Evolutionary conservation across 2,113 vertebrate genomes (phyloP), one percentile per base, ranked within the genome.

Genomic region (Oreotrochilus melanogaster): DNA sequence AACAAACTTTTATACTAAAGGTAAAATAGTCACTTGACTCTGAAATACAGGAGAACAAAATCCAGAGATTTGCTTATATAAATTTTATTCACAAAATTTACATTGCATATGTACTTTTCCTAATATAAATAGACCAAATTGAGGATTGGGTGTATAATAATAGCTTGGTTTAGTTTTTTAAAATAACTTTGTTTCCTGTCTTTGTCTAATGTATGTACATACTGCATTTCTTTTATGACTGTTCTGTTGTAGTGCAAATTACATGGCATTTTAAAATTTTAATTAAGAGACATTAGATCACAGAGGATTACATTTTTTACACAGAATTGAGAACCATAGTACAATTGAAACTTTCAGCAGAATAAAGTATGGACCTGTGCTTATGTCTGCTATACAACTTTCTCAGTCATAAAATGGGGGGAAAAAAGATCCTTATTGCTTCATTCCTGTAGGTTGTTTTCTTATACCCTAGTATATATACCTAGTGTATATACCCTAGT

Each of bases 251-350:
- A 86, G 86, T 43, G 11, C 2, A 76, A 73, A n/a, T 53, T 94
- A 48, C 58, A 81, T 71, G 87, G 19, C 72, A 67, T 56, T 94
- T 92, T 93, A 97, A 81, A 5, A 1, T 95, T 96, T 96, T 94
- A 96, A 93, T 97, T 96, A 95, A 92, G 74, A 97, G 75, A 71
- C 83, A 95, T 81, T 93, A 89, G 53, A 91, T 82, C 88, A 94
- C 85, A 95, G 47, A 94, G 27, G 50, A 79, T 10, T 83, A 95
- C 45, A 91, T 35, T 91, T 95, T 94, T 67, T 81, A 72, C 60
- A 62, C 60, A 95, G 80, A 96, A 95, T 76, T 88, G 83, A 48
- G 73, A 92, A 66, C 58, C 51, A 43, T 56, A 45, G 28, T 62
- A 30, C 88, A 96, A 96, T 95, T 45, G 28, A 33, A 92, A 15